Conservation (phyloP, 2,888 invertebrate species). For the Branchipolynoe longqiensis region DNA sequence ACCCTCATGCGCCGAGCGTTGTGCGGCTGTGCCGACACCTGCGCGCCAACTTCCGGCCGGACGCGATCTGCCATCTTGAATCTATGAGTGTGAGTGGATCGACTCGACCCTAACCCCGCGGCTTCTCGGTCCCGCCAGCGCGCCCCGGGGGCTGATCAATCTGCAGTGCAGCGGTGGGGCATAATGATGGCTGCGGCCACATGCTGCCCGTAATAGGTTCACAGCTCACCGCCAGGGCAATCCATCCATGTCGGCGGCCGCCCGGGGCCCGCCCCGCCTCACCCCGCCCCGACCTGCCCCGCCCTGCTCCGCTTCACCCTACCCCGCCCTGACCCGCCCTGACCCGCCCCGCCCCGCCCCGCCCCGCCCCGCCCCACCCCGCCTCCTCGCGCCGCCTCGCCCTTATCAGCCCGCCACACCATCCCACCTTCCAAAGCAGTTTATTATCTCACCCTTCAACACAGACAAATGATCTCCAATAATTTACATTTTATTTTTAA, state of each 20-base stretch:
- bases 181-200: conserved; percentile 10
- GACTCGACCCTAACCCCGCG: neutral
- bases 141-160: neutral
- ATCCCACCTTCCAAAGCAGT: no score
- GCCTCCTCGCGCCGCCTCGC: no score
- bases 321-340: no score
- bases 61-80: neutral
- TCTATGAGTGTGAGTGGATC: conserved; percentile 12
- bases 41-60: no score
- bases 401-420: no score
- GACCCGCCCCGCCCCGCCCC: no score
- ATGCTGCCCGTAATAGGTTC: conserved; percentile 35
- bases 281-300: neutral
- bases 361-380: no score
- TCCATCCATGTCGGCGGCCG: conserved; percentile 22
- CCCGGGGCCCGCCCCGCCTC: neutral
- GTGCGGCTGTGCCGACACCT: conserved; percentile 4
- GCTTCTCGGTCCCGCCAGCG: neutral
- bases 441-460: no score
- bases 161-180: neutral
- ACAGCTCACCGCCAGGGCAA: conserved; percentile 2
- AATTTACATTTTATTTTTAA: no score
- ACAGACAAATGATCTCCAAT: no score
- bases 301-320: no score
- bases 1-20: neutral